These are phyloP conservation scores for Pontoporia blainvillei DNA, from an alignment of 2,113 vertebrate genomes.

Conservation along the genomic window DNA sequence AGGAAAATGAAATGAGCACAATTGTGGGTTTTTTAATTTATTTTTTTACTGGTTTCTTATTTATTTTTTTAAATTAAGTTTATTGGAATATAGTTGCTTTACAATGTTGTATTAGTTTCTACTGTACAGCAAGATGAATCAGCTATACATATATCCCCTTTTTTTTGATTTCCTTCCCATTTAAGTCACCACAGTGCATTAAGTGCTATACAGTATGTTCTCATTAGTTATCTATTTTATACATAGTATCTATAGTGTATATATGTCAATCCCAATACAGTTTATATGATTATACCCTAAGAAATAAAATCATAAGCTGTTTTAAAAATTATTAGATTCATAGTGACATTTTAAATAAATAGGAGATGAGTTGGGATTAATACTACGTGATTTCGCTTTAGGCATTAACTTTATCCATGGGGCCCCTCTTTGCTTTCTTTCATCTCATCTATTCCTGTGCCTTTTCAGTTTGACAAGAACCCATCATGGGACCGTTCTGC, in stretches of 20 bases:
- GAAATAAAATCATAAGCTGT: neutral
- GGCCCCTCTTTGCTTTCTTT: neutral
- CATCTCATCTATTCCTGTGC: neutral
- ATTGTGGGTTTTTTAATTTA: neutral
- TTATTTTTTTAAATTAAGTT: too few species aligned
- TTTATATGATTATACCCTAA: neutral
- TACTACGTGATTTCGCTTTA: neutral
- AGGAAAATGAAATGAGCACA: neutral
- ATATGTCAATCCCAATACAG: neutral
- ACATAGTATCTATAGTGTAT: too few species aligned
- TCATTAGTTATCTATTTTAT: too few species aligned
- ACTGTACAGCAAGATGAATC: too few species aligned
- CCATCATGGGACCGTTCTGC: neutral
- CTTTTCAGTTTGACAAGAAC: conserved; percentile 6
- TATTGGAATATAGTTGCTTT: too few species aligned
- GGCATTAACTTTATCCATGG: neutral
- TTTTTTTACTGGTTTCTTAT: too few species aligned
- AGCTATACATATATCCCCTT: too few species aligned
- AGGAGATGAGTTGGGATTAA: neutral
- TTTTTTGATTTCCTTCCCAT: too few species aligned
- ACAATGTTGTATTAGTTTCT: too few species aligned
- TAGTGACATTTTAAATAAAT: neutral
- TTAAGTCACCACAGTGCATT: too few species aligned
- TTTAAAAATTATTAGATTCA: conserved; percentile 11
- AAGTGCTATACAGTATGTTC: too few species aligned